phyloP scores from a whole-genome alignment of 2,113 vertebrate species.

The Nothobranchius furzeri region DNA sequence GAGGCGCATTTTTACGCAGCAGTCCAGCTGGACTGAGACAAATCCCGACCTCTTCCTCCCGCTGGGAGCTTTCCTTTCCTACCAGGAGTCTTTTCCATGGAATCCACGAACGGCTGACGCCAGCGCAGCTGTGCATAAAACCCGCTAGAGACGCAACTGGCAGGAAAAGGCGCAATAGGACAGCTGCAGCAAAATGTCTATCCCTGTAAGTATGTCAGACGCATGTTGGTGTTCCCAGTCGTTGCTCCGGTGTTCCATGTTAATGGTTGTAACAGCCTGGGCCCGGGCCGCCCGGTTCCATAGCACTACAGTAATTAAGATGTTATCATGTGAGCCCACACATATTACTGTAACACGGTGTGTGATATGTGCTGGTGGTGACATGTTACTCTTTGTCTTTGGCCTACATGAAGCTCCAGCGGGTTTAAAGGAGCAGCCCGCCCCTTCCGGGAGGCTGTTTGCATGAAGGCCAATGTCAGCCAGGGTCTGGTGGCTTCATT shows the following conservation, averaged over 20 bases:
- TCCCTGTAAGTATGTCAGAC: constrained; percentile 61
- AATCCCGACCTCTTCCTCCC: neutral
- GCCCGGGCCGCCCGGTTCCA: too few relatives aligned
- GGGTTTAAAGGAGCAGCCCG: neutral
- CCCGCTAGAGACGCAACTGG: neutral
- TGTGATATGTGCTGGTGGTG: too few relatives aligned
- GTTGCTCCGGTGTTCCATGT: too few relatives aligned
- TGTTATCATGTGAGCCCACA: neutral
- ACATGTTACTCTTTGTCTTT: neutral
- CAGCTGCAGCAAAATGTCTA: constrained; percentile 60
- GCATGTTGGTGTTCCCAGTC: too few relatives aligned
- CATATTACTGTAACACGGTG: too few relatives aligned
- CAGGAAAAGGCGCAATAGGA: constrained; percentile 7
- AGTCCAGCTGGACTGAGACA: too few relatives aligned
- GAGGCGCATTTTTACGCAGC: too few relatives aligned
- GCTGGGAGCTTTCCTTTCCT: neutral
- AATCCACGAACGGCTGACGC: too few relatives aligned
- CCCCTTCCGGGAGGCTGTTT: neutral
- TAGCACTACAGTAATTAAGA: too few relatives aligned
- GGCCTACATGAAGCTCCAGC: neutral
- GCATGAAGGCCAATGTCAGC: neutral
- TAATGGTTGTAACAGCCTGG: too few relatives aligned
- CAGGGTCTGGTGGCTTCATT: neutral
- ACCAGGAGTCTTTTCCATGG: neutral
- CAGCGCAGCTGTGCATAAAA: too few relatives aligned